Conservation (phyloP, 1,140 invertebrate genomes). For the Bombyx mori region ASM3026992v2 NC_085114.1:3252501-3253000, state of each 20-base stretch:
- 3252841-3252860: slow-evolving; percentile 49
- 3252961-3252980: neutral
- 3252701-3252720: too few species aligned
- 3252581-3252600: slow-evolving; percentile 38
- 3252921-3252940: slow-evolving; percentile 51
- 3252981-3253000: too few species aligned
- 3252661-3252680: slow-evolving; percentile 40
- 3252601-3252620: slow-evolving; percentile 29
- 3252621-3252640: slow-evolving; percentile 68
- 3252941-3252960: slow-evolving; percentile 1
- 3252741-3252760: neutral
- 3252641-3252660: slow-evolving; percentile 68
- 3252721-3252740: slow-evolving; percentile 1
- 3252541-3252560: neutral
- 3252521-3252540: slow-evolving; percentile 23
- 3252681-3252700: neutral
- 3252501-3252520: slow-evolving; percentile 53
- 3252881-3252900: slow-evolving; percentile 92
- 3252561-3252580: slow-evolving; percentile 2
- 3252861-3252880: slow-evolving; percentile 79
- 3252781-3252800: neutral
- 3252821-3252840: slow-evolving; percentile 20
- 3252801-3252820: neutral
- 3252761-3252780: neutral
- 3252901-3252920: slow-evolving; percentile 85